Percentiles rank a stretch among this genome's conserved stretches.
These are phyloP conservation scores for Salvelinus alpinus DNA, from an alignment of 2,113 vertebrate genomes.

Conservation along the genomic window DNA sequence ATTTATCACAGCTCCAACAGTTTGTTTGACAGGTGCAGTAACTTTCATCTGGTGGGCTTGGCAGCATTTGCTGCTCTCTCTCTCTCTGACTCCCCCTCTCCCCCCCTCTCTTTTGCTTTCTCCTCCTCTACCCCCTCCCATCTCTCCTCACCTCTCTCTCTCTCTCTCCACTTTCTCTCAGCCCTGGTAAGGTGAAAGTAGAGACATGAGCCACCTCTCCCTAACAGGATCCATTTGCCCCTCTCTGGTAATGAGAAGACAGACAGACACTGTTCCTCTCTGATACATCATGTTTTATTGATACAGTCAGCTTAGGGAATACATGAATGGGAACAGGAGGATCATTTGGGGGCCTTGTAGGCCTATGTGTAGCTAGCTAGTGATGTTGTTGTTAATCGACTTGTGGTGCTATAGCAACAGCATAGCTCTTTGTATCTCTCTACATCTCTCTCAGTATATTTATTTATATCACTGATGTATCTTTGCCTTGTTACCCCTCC, in stretches of 20 bases:
- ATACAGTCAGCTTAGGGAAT: not conserved
- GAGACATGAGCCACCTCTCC: not conserved
- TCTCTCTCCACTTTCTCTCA: not conserved
- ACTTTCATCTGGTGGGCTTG: conserved; percentile 87
- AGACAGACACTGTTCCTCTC: not conserved
- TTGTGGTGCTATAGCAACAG: not conserved
- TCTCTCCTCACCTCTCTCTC: not conserved
- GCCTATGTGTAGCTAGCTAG: not conserved
- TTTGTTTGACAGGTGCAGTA: conserved; percentile 94
- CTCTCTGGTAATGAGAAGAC: conserved; percentile 21
- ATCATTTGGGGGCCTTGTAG: not conserved
- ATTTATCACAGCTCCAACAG: conserved; percentile 96
- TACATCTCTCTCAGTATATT: not conserved
- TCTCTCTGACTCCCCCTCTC: no score
- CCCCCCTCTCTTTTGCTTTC: no score
- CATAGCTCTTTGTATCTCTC: not conserved
- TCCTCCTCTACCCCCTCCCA: no score
- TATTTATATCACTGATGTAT: not conserved
- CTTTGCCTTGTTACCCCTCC: not conserved
- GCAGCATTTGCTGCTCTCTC: conserved; percentile 50
- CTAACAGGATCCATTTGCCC: not conserved
- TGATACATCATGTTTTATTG: conserved; percentile 5
- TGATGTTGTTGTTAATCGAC: not conserved
- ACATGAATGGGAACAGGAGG: not conserved
- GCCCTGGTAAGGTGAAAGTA: conserved; percentile 59